Base-by-base conservation (phyloP, 2,113 vertebrate species). In the Oreochromis niloticus region DNA sequence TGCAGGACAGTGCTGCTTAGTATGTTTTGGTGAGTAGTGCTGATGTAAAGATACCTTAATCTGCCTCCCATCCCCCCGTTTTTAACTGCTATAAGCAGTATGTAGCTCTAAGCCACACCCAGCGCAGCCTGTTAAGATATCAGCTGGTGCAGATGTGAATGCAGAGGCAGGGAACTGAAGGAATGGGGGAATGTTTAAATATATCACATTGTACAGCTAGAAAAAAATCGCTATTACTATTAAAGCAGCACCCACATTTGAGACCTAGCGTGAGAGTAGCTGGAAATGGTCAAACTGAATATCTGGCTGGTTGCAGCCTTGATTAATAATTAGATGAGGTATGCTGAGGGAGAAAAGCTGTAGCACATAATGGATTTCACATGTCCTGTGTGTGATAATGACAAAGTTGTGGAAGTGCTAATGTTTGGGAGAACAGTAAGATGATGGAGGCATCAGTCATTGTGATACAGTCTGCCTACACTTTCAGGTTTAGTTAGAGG, bases 91-190 rank as follows among this genome's bases (percentile, higher is more conserved):
- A 84, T 81, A 89, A 71, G 88, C 91, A 87, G 83, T 71, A 75
- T 90, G 85, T 36, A 87, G 92, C 88, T 91, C 55, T 85, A 91
- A 92, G 91, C 94, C 94, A 93, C 94, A 94, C 94, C 94, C 91
- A 84, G 24, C 54, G 48, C 61, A 68, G 87, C 92, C 90, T 89
- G 92, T 88, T 93, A 89, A 88, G 93, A 93, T 90, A 93, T 94
- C 89, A 94, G 89, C 89, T 85, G 50, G 66, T 91, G 87, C 89
- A 92, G 84, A 93, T 86, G 71, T 88, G 83, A 91, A 81, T 81
- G 80, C 89, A 39, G 48, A 85, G 78, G 78, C 80, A 80, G 81
- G 30, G 81, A 82, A 82, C 83, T 82, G 68, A 81, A 86, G 54
- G 61, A 57, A 83, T 63, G 71, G 43, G 79, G 41, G 34, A 79